Conservation (phyloP, 2,888 invertebrate genomes). For the Carabus problematicus region DNA sequence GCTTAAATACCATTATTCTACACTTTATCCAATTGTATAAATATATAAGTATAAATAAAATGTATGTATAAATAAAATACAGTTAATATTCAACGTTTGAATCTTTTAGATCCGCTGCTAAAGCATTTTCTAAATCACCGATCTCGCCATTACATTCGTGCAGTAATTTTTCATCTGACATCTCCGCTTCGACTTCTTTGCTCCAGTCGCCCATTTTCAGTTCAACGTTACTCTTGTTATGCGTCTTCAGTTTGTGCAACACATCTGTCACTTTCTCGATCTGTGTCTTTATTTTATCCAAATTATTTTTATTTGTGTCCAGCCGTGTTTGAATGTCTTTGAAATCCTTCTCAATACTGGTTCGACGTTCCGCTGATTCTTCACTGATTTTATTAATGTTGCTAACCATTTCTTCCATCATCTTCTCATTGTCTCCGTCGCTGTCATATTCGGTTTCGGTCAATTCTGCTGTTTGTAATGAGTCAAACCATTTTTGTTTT, state of each 20-base stretch:
- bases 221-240: constrained; percentile 8
- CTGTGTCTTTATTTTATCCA: constrained; percentile 32
- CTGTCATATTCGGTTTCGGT: neutral
- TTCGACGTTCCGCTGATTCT: constrained; percentile 30
- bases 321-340: constrained; percentile 33
- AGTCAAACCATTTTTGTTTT: neutral
- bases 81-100: neutral
- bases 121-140: neutral
- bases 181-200: neutral
- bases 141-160: constrained; percentile 1
- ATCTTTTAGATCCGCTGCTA: too few relatives aligned
- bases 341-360: constrained; percentile 38
- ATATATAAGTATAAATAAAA: too few relatives aligned
- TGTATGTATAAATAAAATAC: too few relatives aligned
- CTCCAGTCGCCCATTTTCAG: constrained; percentile 3
- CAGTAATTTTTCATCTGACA: neutral
- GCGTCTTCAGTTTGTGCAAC: constrained; percentile 10
- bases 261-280: constrained; percentile 41
- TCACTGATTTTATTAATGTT: constrained; percentile 21
- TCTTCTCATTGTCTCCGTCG: constrained; percentile 18
- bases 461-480: neutral
- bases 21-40: too few relatives aligned
- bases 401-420: constrained; percentile 5
- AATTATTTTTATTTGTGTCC: constrained; percentile 39
- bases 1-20: too few relatives aligned